These are phyloP conservation scores for Eugnorisma glareosa DNA, from an alignment of 2,888 invertebrate species.

Conservation along the genomic window DNA sequence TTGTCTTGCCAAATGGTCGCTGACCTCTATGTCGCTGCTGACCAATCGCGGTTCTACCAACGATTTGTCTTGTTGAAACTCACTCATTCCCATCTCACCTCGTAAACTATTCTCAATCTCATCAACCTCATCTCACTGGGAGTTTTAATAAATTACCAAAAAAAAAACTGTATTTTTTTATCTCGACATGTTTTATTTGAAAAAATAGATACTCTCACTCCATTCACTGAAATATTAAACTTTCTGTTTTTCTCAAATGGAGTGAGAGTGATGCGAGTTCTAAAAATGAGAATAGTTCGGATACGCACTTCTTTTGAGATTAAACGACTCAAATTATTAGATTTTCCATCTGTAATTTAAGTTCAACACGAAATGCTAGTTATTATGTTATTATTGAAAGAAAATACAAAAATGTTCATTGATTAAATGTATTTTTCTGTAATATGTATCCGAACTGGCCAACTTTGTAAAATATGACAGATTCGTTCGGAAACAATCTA, in stretches of 20 bases:
- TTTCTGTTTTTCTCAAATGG: too few species aligned
- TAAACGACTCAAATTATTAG: background rate
- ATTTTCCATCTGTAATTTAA: background rate
- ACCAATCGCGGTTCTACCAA: conserved; percentile 58
- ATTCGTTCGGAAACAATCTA: conserved; percentile 27
- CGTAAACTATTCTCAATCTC: background rate
- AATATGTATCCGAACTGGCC: conserved; percentile 41
- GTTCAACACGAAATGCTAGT: background rate
- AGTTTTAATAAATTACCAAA: background rate
- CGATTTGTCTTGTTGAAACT: conserved; percentile 26
- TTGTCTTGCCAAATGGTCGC: conserved; percentile 78
- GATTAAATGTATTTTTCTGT: background rate
- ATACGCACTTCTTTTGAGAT: conserved; percentile 8
- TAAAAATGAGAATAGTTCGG: conserved; percentile 2
- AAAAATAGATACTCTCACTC: background rate
- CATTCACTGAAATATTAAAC: background rate
- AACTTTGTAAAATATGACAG: conserved; percentile 20
- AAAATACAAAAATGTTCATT: background rate
- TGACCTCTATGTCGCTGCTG: conserved; percentile 55
- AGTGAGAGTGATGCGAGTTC: background rate
- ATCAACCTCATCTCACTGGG: background rate
- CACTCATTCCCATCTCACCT: conserved; percentile 26
- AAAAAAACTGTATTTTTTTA: too few species aligned
- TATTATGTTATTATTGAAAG: background rate
- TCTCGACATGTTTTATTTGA: background rate